Base-by-base conservation (phyloP, 2,888 invertebrate genomes). In the Dusona sp. region DNA sequence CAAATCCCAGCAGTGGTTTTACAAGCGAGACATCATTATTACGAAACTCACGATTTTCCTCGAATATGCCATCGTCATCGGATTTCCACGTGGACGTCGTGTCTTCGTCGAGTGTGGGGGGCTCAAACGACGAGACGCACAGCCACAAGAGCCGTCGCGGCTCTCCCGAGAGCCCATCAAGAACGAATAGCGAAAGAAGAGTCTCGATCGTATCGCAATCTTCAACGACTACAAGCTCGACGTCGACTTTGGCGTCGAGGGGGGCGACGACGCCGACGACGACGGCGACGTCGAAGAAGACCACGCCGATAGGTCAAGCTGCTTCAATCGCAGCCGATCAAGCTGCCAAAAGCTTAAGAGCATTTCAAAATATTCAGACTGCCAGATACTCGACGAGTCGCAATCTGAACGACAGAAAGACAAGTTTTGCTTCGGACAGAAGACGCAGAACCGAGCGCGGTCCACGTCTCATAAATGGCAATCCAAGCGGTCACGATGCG, bases 391-490 rank as follows among this genome's bases (percentile, higher is more conserved):
- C 81, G 68, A 70, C 78, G 84, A 84, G 78, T 57, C 54, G 79
- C 38, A 54, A 64, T 70, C 78, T 54, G 51, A 84, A 84, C 42
- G 81, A 84, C 29, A 79, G 79, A 70, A 86, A 81, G 36, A 81
- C 64, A 22, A 79, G 65, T 51, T 84, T 84, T 73, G 72, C 61
- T 61, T 45, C 79, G 54, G 78, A 68, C 16, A 65, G 78, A 68
- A 74, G 86, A 61, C 86, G 86, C 61, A 78, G 84, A 22, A 64
- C 54, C 74, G 84, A 84, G 45, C 83, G 86, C 38, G 75, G 83
- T 73, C 86, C 86, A 13, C 86, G 86, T 73, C 72, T 84, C 3
- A 48, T 86, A 3, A 86, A 86, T 33, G 86, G 86, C 78, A 81
- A 84, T 73, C 83, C 78, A 19, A 74, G 51, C 64, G 86, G 81